Evolutionary conservation across 2,888 invertebrate genomes (phyloP).

Genomic region (Drosophila nr. perissopoda): DNA sequence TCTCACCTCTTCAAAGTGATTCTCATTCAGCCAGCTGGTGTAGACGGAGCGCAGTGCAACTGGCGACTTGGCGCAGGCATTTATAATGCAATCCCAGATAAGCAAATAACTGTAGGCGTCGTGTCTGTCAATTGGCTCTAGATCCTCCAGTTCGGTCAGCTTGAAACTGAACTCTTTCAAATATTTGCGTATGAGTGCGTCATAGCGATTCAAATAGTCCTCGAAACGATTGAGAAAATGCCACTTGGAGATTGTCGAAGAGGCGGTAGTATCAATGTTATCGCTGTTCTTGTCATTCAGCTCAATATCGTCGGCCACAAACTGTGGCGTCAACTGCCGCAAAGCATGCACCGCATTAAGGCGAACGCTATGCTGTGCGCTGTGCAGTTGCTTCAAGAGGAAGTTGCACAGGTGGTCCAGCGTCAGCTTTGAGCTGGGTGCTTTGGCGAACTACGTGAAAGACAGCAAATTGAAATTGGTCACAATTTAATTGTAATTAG

Average conservation of each 20-base stretch:
- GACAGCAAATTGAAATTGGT: background rate
- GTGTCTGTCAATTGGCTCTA: conserved; percentile 72
- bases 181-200: conserved; percentile 76
- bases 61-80: conserved; percentile 88
- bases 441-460: conserved; percentile 75
- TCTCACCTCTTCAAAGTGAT: conserved; percentile 85
- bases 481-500: background rate
- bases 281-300: conserved; percentile 77
- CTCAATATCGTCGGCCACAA: conserved; percentile 82
- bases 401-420: conserved; percentile 81
- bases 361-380: conserved; percentile 71
- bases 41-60: conserved; percentile 91
- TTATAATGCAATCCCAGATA: conserved; percentile 89
- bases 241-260: conserved; percentile 68
- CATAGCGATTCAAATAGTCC: conserved; percentile 78
- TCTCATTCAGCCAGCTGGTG: conserved; percentile 87
- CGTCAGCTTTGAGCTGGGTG: conserved; percentile 66
- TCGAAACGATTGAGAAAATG: conserved; percentile 83
- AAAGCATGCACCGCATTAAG: conserved; percentile 74
- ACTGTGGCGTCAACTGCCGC: conserved; percentile 73
- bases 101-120: conserved; percentile 89
- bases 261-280: conserved; percentile 49
- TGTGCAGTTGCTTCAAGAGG: conserved; percentile 79
- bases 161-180: conserved; percentile 84
- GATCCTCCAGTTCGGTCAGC: conserved; percentile 80